These are phyloP conservation scores for Agrilus mali DNA, from an alignment of 2,888 invertebrate genomes.

Conservation along the genomic window DNA sequence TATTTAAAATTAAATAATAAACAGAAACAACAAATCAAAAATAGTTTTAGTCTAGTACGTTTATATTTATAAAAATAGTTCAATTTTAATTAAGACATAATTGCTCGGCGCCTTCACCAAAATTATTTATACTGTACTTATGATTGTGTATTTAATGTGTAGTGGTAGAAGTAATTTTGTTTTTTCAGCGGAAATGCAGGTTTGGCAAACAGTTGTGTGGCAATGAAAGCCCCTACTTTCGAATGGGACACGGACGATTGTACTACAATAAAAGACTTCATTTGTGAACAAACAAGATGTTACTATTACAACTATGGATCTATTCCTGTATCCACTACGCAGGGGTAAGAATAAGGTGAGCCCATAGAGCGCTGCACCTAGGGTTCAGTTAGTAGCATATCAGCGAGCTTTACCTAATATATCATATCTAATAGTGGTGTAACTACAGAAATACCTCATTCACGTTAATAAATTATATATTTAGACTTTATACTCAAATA, in stretches of 20 bases:
- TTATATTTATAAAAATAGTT: no score
- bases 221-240: conserved; percentile 63
- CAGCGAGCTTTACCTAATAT: neutral
- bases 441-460: neutral
- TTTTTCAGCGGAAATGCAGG: conserved; percentile 39
- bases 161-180: neutral
- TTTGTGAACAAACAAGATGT: conserved; percentile 82
- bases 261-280: conserved; percentile 72
- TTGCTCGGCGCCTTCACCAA: no score
- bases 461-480: no score
- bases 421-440: neutral
- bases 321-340: conserved; percentile 78
- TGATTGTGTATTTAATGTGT: no score
- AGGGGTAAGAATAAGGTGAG: conserved; percentile 80
- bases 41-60: no score
- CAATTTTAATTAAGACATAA: no score
- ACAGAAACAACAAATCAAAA: no score
- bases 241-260: conserved; percentile 77
- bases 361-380: conserved; percentile 25
- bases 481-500: no score
- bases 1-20: no score
- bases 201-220: conserved; percentile 60
- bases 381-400: conserved; percentile 13
- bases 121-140: no score
- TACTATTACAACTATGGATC: conserved; percentile 86